Conservation (phyloP, 2,113 vertebrate species). For the Prunella fulvescens region DNA sequence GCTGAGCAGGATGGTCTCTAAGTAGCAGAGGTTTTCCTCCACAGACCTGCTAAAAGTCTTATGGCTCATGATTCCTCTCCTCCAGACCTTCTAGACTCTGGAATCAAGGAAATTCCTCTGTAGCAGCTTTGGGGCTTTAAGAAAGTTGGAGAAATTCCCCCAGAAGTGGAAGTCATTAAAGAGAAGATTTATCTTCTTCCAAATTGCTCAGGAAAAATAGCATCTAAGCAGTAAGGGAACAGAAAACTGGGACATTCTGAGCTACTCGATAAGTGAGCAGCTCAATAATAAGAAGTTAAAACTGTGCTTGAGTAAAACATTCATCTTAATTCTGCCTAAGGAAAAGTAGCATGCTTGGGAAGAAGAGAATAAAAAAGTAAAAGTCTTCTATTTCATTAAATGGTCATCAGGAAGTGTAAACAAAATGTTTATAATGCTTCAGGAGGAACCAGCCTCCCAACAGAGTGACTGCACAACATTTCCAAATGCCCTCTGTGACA, state of each 20-base stretch:
- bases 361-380: neutral
- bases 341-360: neutral
- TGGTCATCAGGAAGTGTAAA: conserved; percentile 22
- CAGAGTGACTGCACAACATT: neutral
- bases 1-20: neutral
- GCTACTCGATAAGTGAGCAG: neutral
- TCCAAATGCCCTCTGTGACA: neutral
- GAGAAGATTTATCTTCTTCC: neutral
- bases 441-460: neutral
- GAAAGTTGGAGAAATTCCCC: neutral
- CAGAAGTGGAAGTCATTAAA: neutral
- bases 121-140: neutral
- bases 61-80: neutral
- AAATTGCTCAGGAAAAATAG: neutral
- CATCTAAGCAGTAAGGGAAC: neutral
- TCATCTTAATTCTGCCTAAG: neutral
- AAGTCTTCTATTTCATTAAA: neutral
- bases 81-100: neutral
- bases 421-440: neutral
- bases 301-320: neutral
- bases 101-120: neutral
- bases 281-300: neutral
- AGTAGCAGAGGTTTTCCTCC: neutral
- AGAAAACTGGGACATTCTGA: neutral
- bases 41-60: neutral